Conservation (phyloP, 1,140 invertebrate species). For the Vanessa tameamea region DNA sequence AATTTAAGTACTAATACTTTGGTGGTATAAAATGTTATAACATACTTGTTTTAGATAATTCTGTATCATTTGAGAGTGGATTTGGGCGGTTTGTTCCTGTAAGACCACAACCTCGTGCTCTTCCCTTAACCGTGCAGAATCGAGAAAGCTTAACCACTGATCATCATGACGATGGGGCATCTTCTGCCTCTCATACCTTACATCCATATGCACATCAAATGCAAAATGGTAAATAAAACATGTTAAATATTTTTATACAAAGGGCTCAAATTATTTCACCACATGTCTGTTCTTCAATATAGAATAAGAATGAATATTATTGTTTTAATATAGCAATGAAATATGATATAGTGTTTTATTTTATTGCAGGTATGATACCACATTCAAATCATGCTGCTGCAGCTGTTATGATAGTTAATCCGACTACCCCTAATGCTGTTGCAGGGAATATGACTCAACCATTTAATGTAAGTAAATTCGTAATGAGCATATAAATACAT, state of each 20-base stretch:
- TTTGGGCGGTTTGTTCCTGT: conserved; percentile 79
- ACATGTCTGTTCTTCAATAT: neutral
- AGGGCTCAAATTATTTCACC: too few relatives aligned
- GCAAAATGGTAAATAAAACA: conserved; percentile 63
- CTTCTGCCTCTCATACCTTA: conserved; percentile 62
- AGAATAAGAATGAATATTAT: neutral
- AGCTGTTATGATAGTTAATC: conserved; percentile 80
- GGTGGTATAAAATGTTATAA: neutral
- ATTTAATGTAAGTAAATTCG: conserved; percentile 61
- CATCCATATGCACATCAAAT: conserved; percentile 73
- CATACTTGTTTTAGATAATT: conserved; percentile 57
- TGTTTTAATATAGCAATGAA: neutral
- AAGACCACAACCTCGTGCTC: conserved; percentile 71
- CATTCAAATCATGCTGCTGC: conserved; percentile 76
- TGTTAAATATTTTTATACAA: neutral
- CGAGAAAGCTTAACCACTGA: conserved; percentile 61
- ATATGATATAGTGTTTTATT: neutral
- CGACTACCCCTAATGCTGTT: conserved; percentile 75
- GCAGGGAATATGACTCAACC: conserved; percentile 69
- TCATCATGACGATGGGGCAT: conserved; percentile 62
- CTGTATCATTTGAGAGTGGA: conserved; percentile 71
- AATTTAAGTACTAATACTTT: neutral
- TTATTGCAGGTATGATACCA: conserved; percentile 62
- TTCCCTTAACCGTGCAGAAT: conserved; percentile 69
- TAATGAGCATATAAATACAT: neutral